Evolutionary conservation across 1,140 invertebrate genomes (phyloP), one percentile per base, ranked within the genome.

Genomic region (Orius laevigatus): DNA sequence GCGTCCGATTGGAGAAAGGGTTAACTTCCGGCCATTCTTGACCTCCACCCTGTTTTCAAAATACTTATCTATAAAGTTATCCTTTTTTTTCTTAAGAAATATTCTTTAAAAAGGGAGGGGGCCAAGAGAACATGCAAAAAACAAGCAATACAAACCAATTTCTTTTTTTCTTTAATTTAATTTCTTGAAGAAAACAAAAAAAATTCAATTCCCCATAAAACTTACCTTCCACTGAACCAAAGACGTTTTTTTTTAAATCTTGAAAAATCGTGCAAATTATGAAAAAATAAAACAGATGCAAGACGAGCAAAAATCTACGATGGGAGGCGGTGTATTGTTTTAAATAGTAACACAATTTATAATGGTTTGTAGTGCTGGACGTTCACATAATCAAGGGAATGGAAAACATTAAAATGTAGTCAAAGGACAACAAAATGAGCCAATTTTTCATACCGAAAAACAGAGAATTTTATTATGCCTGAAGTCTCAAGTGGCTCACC

Each of bases 21-120:
- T 53, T 72, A 62, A 64, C 73, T 70, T 64, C 74, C 68, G 61
- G 72, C 73, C 59, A 77, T 71, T 61, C 63, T 65, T 68, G 70
- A 62, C 65, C 69, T 58, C 64, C 66, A 60, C 64, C 68, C 66
- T 55, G 47, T 42, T 45, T 31, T 18, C 36, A 53, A 41, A 49
- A 53, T 31, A 49, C 46, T 44, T 19, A 15, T 16, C 33, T 42
- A 41, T 25, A 42, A 39, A 43, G 11, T 42, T 19, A 19, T 42
- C 40, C 40, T 19, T 15, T 18, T n/a, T n/a, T 15, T 25, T 25
- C 25, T 25, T 25, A 25, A 4, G 25, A 25, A 25, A 25, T 4
- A 25, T 25, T 25, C 25, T 25, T 25, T 25, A 25, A 25, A 25
- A 25, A 25, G 25, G 25, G 25, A 25, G 3, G 25, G n/a, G n/a